Conservation (phyloP, 30 jellyfish, hydroid and myxozoan species). For the Chironex yamaguchii region DNA sequence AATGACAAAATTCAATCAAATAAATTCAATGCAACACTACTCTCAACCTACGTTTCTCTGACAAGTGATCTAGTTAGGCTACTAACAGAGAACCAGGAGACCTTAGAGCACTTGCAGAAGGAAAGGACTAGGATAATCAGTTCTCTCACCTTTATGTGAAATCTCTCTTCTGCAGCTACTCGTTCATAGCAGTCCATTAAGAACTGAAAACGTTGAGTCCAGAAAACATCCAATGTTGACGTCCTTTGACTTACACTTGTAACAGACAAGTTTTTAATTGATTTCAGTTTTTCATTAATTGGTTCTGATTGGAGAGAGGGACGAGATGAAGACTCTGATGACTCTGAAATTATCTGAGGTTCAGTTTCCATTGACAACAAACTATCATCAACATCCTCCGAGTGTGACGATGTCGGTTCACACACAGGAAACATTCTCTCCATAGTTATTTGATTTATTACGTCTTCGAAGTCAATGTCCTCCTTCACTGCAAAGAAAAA, state of each 20-base stretch:
- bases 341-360: slow-evolving; percentile 55
- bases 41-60: too few species aligned
- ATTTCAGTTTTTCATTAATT: slow-evolving; percentile 56
- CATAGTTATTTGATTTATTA: slow-evolving; percentile 88
- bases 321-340: slow-evolving; percentile 25
- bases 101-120: background rate
- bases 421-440: slow-evolving; percentile 60
- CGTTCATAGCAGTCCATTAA: slow-evolving; percentile 72
- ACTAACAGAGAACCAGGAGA: too few species aligned
- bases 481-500: background rate
- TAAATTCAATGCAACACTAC: too few species aligned
- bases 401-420: background rate
- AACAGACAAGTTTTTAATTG: slow-evolving; percentile 41
- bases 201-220: slow-evolving; percentile 60
- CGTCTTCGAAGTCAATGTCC: slow-evolving; percentile 64
- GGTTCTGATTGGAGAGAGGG: slow-evolving; percentile 69
- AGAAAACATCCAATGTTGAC: slow-evolving; percentile 24
- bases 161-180: slow-evolving; percentile 79
- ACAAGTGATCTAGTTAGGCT: too few species aligned
- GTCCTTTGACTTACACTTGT: slow-evolving; percentile 30
- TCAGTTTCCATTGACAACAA: slow-evolving; percentile 32
- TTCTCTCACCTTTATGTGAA: slow-evolving; percentile 67
- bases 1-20: too few species aligned
- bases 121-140: background rate
- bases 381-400: background rate